Percentiles rank a stretch among this genome's conserved stretches.
phyloP scores from a whole-genome alignment of 53 echinoderm and acorn worm genomes.

The Holothuria scabra region DNA sequence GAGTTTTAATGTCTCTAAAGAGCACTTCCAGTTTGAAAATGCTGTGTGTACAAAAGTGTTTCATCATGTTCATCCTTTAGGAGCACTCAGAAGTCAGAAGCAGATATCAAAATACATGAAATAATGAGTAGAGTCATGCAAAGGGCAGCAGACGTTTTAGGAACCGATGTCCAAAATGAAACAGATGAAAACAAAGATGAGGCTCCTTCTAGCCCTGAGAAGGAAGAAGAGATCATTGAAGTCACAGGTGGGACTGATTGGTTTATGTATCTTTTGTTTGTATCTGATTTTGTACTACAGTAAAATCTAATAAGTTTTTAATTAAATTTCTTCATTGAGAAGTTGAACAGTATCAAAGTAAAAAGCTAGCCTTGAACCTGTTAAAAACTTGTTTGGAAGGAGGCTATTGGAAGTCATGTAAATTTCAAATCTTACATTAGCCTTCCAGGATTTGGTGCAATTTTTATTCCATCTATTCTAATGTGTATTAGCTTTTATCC shows the following conservation, averaged over 20 bases:
- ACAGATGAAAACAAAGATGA: conserved; percentile 25
- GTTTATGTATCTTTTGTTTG: background rate
- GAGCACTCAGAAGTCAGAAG: conserved; percentile 79
- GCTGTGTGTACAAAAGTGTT: too few relatives aligned
- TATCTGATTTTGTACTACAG: too few relatives aligned
- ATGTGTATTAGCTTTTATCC: too few relatives aligned
- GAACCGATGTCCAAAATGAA: conserved; percentile 61
- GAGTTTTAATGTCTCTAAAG: too few relatives aligned
- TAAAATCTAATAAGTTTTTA: too few relatives aligned
- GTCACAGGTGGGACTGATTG: conserved; percentile 1
- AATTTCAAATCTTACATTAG: too few relatives aligned
- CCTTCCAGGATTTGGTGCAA: too few relatives aligned
- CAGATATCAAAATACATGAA: conserved; percentile 95
- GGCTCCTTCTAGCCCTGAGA: background rate
- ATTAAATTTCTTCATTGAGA: background rate
- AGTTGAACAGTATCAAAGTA: background rate
- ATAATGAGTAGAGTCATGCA: conserved; percentile 94
- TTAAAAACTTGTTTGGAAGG: too few relatives aligned
- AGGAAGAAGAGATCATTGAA: conserved; percentile 30
- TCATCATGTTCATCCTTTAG: background rate
- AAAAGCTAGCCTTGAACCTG: too few relatives aligned
- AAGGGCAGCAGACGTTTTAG: conserved; percentile 72
- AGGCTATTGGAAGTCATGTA: too few relatives aligned
- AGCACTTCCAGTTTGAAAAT: too few relatives aligned
- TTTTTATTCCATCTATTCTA: too few relatives aligned